phyloP scores from a whole-genome alignment of 2,797 vertebrate genomes.

The Enteromius treurensis region DNA sequence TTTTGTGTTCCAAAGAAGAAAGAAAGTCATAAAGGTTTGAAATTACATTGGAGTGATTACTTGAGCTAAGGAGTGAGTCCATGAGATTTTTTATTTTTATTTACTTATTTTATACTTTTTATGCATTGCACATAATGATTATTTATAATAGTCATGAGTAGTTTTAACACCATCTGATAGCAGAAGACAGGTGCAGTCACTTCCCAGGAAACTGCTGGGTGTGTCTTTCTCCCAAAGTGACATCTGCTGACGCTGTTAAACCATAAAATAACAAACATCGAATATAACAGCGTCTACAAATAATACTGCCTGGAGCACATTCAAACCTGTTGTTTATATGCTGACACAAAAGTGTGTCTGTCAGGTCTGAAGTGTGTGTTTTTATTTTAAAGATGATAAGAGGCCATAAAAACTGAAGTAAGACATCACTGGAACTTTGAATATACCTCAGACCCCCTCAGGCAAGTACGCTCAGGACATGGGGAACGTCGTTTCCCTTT shows the following conservation, averaged over 20 bases:
- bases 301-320: constrained; percentile 37
- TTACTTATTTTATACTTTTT: neutral
- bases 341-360: constrained; percentile 41
- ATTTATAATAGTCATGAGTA: constrained; percentile 7
- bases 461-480: constrained; percentile 33
- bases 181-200: constrained; percentile 48
- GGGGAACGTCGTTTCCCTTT: constrained; percentile 37
- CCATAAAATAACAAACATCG: constrained; percentile 48
- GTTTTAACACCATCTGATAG: constrained; percentile 32
- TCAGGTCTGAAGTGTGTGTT: constrained; percentile 29
- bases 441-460: constrained; percentile 4
- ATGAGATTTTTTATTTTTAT: neutral
- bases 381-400: constrained; percentile 40
- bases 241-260: constrained; percentile 50
- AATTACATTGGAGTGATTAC: neutral
- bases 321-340: constrained; percentile 44
- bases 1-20: neutral
- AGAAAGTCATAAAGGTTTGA: neutral
- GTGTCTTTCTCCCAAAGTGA: constrained; percentile 48
- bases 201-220: constrained; percentile 49
- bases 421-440: constrained; percentile 31
- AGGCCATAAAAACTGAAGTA: constrained; percentile 23
- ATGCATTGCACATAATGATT: constrained; percentile 5
- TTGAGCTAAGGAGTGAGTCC: too few relatives aligned
- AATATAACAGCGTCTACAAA: constrained; percentile 50